Percentiles rank a stretch among this genome's conserved stretches.
Conservation (phyloP, 2,888 invertebrate species). For the Sussaba pulchella region DNA sequence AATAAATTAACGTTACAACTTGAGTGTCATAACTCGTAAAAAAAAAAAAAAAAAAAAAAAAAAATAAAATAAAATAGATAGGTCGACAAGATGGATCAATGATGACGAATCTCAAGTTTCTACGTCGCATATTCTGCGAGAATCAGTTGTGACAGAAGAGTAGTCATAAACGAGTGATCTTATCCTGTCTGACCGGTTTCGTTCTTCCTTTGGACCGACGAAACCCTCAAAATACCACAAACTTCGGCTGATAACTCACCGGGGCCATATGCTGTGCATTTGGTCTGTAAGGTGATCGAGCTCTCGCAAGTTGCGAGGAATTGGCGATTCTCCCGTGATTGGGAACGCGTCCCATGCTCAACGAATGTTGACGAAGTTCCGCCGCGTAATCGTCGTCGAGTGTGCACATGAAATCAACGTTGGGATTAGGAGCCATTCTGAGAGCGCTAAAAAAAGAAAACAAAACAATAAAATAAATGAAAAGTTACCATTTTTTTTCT, state of each 20-base stretch:
- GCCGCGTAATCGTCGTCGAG: slow-evolving; percentile 74
- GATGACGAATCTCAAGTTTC: no score
- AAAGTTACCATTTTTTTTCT: background rate
- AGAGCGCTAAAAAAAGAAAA: slow-evolving; percentile 74
- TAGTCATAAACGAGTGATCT: no score
- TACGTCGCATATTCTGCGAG: no score
- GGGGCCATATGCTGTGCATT: slow-evolving; percentile 75
- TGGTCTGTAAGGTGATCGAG: slow-evolving; percentile 79
- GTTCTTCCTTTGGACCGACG: no score
- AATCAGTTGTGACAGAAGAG: no score
- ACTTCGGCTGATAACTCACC: slow-evolving; percentile 64
- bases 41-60: no score
- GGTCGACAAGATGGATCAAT: no score
- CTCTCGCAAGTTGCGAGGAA: slow-evolving; percentile 76
- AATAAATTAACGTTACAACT: no score
- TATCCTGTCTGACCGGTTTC: no score
- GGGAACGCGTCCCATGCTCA: slow-evolving; percentile 71
- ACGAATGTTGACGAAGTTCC: slow-evolving; percentile 73
- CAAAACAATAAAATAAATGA: slow-evolving; percentile 9
- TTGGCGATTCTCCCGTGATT: slow-evolving; percentile 66
- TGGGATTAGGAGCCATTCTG: slow-evolving; percentile 74
- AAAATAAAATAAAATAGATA: no score
- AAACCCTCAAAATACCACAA: no score
- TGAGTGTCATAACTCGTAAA: no score
- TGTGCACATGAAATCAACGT: slow-evolving; percentile 79